Conservation (phyloP, 2,113 vertebrate species). For the Origma solitaria region DNA sequence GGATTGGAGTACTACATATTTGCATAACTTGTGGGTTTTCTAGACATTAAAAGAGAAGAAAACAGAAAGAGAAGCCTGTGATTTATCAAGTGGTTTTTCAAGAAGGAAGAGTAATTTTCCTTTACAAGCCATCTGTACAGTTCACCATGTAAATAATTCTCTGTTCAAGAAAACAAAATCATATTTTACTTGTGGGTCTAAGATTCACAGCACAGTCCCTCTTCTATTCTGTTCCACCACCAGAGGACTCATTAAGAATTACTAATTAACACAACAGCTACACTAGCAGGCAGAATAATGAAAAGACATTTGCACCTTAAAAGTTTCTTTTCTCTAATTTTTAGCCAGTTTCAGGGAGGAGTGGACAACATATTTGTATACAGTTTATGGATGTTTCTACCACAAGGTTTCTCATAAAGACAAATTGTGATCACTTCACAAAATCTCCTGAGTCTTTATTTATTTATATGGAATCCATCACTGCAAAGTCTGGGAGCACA, state of each 20-base stretch:
- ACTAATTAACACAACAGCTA: conserved; percentile 37
- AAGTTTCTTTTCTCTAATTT: background rate
- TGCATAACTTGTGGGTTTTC: conserved; percentile 62
- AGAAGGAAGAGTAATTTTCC: conserved; percentile 60
- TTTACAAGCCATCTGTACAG: conserved; percentile 54
- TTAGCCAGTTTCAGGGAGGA: background rate
- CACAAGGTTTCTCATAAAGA: background rate
- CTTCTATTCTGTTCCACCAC: background rate
- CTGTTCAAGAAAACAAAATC: conserved; percentile 30
- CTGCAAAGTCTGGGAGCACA: background rate
- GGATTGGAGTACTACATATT: conserved; percentile 62
- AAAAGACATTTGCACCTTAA: background rate
- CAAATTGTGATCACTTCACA: conserved; percentile 15
- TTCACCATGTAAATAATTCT: conserved; percentile 31
- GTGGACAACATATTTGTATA: background rate
- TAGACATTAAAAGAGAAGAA: conserved; percentile 30
- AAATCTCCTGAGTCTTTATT: conserved; percentile 30
- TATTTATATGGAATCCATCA: conserved; percentile 45
- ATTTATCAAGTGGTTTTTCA: conserved; percentile 67
- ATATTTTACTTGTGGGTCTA: conserved; percentile 22
- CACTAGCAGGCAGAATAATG: background rate
- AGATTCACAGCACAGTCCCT: background rate
- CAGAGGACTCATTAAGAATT: conserved; percentile 21
- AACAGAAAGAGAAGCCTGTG: conserved; percentile 37
- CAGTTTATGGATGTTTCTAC: background rate